Conservation (phyloP, 2,113 vertebrate species). For the Atractosteus spatula region DNA sequence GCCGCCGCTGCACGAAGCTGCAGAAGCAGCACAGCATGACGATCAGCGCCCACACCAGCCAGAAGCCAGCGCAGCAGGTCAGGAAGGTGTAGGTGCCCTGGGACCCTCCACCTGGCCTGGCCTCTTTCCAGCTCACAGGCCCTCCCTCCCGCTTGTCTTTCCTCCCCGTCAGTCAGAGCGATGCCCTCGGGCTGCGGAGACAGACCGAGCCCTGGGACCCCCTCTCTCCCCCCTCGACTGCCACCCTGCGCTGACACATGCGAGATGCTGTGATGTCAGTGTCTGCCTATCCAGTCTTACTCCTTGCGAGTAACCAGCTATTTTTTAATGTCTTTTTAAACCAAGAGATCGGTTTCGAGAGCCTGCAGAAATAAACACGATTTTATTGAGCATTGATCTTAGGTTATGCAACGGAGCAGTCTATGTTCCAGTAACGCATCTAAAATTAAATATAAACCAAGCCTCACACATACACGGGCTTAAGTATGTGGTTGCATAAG, state of each 20-base stretch:
- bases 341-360: too few relatives aligned
- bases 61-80: constrained; percentile 93
- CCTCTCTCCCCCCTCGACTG: neutral
- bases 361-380: too few relatives aligned
- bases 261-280: neutral
- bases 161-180: too few relatives aligned
- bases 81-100: constrained; percentile 93
- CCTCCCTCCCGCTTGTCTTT: neutral
- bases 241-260: neutral
- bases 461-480: neutral
- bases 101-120: constrained; percentile 53
- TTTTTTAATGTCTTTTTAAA: too few relatives aligned
- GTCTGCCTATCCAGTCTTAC: neutral
- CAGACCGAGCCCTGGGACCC: too few relatives aligned
- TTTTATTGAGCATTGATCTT: too few relatives aligned
- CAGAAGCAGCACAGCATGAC: constrained; percentile 95
- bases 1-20: constrained; percentile 85
- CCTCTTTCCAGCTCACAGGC: constrained; percentile 27
- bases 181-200: too few relatives aligned
- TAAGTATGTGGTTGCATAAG: too few relatives aligned
- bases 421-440: too few relatives aligned
- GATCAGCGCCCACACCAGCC: constrained; percentile 89
- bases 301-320: neutral
- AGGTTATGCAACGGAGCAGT: too few relatives aligned
- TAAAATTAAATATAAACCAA: too few relatives aligned